These are phyloP conservation scores for Melanerpes aurifrons DNA, from an alignment of 2,113 vertebrate genomes.

Conservation along the genomic window DNA sequence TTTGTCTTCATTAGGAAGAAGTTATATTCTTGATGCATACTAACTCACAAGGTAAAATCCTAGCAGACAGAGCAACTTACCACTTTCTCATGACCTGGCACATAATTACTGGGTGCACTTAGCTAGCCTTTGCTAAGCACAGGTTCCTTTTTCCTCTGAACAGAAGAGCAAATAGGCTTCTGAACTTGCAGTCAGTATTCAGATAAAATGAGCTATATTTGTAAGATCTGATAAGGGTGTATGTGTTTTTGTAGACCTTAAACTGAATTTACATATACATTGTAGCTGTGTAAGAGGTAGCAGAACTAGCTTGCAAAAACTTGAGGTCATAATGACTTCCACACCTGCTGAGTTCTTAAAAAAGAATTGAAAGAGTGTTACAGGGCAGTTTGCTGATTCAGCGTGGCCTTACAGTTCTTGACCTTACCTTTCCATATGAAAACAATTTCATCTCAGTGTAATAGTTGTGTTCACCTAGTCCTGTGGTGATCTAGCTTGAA, in stretches of 20 bases:
- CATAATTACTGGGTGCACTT: background rate
- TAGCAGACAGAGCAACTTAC: background rate
- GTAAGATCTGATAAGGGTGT: background rate
- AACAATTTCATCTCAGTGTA: background rate
- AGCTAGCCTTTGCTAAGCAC: background rate
- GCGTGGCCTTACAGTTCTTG: background rate
- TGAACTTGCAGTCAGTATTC: background rate
- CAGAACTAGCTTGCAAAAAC: conserved; percentile 2
- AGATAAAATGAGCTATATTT: background rate
- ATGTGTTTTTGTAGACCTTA: background rate
- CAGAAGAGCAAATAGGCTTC: background rate
- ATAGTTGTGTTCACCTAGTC: background rate
- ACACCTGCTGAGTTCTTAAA: conserved; percentile 32
- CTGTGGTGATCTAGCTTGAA: background rate
- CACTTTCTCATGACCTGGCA: background rate
- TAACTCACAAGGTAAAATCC: background rate
- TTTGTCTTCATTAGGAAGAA: background rate
- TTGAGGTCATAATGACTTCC: conserved; percentile 18
- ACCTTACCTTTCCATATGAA: background rate
- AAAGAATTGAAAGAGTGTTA: conserved; percentile 15
- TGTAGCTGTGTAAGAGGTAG: background rate
- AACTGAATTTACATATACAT: background rate
- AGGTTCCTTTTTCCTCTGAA: background rate
- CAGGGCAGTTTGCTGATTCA: conserved; percentile 30
- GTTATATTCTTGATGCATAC: background rate